Percentiles rank a stretch among this genome's conserved stretches.
Conservation (phyloP, 2,113 vertebrate species). For the Syngnathus scovelli region DNA sequence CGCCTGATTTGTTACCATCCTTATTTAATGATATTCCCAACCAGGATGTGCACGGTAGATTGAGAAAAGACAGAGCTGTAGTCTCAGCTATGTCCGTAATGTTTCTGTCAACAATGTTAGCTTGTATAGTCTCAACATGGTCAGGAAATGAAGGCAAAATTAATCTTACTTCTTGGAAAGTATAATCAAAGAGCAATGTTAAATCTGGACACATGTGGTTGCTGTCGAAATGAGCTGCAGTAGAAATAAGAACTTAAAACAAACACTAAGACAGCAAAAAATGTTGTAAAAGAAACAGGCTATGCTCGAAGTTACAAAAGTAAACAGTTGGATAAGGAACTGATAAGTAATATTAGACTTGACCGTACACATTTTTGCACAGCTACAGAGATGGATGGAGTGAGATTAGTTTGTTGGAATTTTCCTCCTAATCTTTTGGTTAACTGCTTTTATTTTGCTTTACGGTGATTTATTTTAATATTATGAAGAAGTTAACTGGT, state of each 20-base stretch:
- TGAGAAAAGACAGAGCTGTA: not conserved
- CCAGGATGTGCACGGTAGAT: constrained; percentile 18
- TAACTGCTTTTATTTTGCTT: too few species aligned
- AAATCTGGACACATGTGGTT: not conserved
- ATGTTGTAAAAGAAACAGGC: not conserved
- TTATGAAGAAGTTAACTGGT: too few species aligned
- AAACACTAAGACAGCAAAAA: not conserved
- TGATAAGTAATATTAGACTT: too few species aligned
- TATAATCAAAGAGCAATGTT: not conserved
- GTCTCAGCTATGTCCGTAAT: not conserved
- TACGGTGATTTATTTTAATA: too few species aligned
- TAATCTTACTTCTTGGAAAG: constrained; percentile 8
- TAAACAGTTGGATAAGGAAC: too few species aligned
- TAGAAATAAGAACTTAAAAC: not conserved
- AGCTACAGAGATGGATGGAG: too few species aligned
- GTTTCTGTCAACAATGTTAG: not conserved
- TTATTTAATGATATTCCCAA: constrained; percentile 19
- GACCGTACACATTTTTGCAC: too few species aligned
- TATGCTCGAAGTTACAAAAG: not conserved
- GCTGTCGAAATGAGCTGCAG: too few species aligned
- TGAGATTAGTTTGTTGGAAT: too few species aligned
- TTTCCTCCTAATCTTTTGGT: too few species aligned
- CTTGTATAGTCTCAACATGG: not conserved
- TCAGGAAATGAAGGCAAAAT: constrained; percentile 15
- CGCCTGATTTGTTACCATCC: constrained; percentile 27